Conservation (phyloP, 2,113 vertebrate genomes). For the Ictalurus punctatus region DNA sequence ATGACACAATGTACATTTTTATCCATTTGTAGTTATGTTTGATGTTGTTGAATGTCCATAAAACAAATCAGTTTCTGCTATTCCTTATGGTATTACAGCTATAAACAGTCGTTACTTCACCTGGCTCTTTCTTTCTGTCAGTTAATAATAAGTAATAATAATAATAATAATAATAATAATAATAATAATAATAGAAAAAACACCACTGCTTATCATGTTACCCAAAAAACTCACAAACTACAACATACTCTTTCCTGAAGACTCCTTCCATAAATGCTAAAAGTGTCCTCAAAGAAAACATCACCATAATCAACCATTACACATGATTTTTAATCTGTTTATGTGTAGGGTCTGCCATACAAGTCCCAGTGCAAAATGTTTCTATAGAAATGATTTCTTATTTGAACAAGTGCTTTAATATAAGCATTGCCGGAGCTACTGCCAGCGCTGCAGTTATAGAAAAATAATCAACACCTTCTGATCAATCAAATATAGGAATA, state of each 20-base stretch:
- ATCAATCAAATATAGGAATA: background rate
- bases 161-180: background rate
- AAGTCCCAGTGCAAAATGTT: background rate
- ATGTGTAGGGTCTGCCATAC: background rate
- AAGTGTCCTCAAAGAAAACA: background rate
- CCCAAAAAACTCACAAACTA: background rate
- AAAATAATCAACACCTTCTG: background rate
- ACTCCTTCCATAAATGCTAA: conserved; percentile 5
- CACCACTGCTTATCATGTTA: background rate
- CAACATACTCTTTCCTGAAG: background rate
- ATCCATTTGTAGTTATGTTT: background rate
- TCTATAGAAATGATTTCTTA: background rate
- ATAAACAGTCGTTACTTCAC: background rate
- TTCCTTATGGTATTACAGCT: background rate
- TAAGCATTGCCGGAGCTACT: background rate
- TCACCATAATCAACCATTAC: background rate
- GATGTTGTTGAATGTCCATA: background rate
- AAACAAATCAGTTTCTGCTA: background rate
- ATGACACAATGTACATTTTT: background rate
- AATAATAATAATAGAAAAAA: background rate
- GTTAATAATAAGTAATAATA: background rate
- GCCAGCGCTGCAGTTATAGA: background rate
- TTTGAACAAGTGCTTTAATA: background rate
- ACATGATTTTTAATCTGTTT: background rate
- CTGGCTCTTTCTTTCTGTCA: background rate